Conservation (phyloP, 2,113 vertebrate genomes). For the Aepyceros melampus region DNA sequence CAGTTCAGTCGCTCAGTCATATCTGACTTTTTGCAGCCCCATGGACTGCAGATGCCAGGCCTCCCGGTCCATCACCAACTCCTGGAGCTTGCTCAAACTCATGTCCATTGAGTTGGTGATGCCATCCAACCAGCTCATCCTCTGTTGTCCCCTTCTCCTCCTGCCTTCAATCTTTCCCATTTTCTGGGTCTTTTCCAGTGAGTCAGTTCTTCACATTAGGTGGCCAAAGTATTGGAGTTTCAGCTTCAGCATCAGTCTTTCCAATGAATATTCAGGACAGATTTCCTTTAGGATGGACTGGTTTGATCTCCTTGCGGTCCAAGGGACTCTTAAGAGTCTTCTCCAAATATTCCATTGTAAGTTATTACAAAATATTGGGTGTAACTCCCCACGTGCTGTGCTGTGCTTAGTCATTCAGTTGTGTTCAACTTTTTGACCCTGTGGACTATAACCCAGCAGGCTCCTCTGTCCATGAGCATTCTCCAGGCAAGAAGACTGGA, state of each 20-base stretch:
- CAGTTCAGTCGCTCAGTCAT: neutral
- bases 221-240: neutral
- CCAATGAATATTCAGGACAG: neutral
- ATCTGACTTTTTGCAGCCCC: neutral
- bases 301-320: neutral
- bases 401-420: neutral
- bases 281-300: neutral
- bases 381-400: neutral
- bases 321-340: neutral
- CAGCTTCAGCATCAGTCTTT: neutral
- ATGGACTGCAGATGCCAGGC: neutral
- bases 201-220: neutral
- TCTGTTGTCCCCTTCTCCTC: neutral
- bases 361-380: neutral
- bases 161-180: neutral
- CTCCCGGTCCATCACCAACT: neutral
- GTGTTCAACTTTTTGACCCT: neutral
- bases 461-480: neutral
- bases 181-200: neutral
- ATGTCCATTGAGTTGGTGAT: neutral
- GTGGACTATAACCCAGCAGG: neutral
- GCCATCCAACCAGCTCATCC: neutral
- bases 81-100: neutral
- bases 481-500: neutral
- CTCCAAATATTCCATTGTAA: neutral